Conservation (phyloP, 2,888 invertebrate species). For the Folsomia candida region DNA sequence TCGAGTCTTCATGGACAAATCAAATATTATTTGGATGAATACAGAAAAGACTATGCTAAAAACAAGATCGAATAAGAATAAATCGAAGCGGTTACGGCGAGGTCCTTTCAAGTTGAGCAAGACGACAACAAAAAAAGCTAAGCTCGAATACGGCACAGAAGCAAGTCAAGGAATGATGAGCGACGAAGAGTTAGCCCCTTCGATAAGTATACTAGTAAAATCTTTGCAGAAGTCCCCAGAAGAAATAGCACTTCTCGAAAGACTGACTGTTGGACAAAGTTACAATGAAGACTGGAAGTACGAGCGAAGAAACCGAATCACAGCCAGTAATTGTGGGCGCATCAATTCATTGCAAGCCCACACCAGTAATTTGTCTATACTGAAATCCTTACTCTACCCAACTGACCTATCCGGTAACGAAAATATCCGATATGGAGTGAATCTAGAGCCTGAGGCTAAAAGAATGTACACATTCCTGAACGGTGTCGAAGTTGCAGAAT, state of each 20-base stretch:
- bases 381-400: slow-evolving; percentile 9
- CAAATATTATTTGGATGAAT: neutral
- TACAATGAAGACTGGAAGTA: neutral
- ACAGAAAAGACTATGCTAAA: neutral
- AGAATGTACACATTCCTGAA: slow-evolving; percentile 10
- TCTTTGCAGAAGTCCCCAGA: neutral
- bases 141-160: neutral
- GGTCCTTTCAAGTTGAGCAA: neutral
- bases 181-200: neutral
- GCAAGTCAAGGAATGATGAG: neutral
- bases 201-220: neutral
- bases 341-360: neutral
- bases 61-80: neutral
- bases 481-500: slow-evolving; percentile 17
- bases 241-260: neutral
- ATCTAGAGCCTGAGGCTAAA: slow-evolving; percentile 24
- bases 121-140: neutral
- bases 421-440: slow-evolving; percentile 9
- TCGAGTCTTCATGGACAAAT: neutral
- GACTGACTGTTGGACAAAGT: slow-evolving; percentile 4
- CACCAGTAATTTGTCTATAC: slow-evolving; percentile 47
- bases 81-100: neutral
- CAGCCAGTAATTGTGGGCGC: slow-evolving; percentile 2
- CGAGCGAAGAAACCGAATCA: slow-evolving; percentile 4
- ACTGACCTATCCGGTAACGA: slow-evolving; percentile 7